phyloP scores from a whole-genome alignment of 2,797 vertebrate genomes.

The Cossypha dichroa region DNA sequence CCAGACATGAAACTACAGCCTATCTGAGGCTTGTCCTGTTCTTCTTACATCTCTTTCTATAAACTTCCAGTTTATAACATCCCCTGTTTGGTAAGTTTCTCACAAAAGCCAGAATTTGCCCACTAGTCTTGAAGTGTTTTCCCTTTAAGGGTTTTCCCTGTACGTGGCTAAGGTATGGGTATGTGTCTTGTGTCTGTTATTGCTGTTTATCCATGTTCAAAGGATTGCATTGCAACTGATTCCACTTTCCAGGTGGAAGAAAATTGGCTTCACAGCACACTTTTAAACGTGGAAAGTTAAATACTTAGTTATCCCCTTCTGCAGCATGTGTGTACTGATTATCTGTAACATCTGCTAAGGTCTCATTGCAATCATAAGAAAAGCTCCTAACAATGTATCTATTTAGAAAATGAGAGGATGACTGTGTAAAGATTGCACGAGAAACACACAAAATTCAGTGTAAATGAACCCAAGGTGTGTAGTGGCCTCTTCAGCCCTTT shows the following conservation, averaged over 20 bases:
- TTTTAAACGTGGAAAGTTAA: neutral
- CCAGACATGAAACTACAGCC: neutral
- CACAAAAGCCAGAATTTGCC: neutral
- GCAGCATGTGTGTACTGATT: neutral
- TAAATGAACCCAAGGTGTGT: neutral
- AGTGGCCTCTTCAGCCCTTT: neutral
- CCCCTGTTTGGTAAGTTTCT: neutral
- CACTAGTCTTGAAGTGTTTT: neutral
- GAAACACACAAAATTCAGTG: neutral
- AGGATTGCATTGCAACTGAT: neutral
- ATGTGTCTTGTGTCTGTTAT: neutral
- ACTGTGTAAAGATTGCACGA: neutral
- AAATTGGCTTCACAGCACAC: neutral
- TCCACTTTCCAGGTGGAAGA: neutral
- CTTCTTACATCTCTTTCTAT: neutral
- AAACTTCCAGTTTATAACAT: neutral
- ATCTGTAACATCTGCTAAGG: neutral
- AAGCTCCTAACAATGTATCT: neutral
- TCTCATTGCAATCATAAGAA: neutral
- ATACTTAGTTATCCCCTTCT: neutral
- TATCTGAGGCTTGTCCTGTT: neutral
- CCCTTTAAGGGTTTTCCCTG: neutral
- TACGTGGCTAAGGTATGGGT: neutral
- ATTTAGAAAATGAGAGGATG: neutral
- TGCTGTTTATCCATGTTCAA: neutral